Base-by-base conservation (phyloP, 2,797 vertebrate genomes). In the Peromyscus nudipes region DNA sequence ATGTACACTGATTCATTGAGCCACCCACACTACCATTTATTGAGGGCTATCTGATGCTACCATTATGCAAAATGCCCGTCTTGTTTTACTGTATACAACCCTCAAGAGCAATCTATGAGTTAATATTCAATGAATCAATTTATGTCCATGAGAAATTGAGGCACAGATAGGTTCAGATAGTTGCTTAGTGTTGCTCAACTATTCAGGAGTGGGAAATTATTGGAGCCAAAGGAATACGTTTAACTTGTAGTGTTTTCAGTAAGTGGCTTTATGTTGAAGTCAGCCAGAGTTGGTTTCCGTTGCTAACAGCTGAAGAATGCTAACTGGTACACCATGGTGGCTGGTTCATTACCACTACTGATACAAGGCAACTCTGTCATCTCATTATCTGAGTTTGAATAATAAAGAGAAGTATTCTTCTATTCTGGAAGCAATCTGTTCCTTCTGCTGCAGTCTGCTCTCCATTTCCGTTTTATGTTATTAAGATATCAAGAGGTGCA, bases 401-500 rank as follows among this genome's bases (percentile, higher is more conserved):
- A 77, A 23, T 37, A 31, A 90, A 77, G 49, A 14, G 23, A 94
- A 29, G 13, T 86, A 76, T 7, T 60, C 71, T 77, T 64, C 62
- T 85, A 62, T 76, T 90, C 67, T 82, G 40, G 40, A 76, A 79
- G 52, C 34, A 77, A 19, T 17, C 43, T 40, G 37, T 83, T 90
- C n/a, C 34, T 77, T 90, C 25, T 23, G 60, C 52, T 69, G 31
- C 25, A 76, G 62, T 37, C 67, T 55, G 75, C 27, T n/a, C 40
- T 62, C 60, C 57, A 57, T 69, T 92, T 94, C 65, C 52, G 43
- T 69, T 92, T 87, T 60, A 69, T 64, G 16, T 31, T 77, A 23
- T 94, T 87, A 89, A 94, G 67, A 60, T 87, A 85, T 89, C 83
- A n/a, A 67, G 17, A 69, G 46, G 49, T 31, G 43, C 80, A 85